phyloP scores from a whole-genome alignment of 2,797 vertebrate genomes.

The Crocodylus rhombifer region DNA sequence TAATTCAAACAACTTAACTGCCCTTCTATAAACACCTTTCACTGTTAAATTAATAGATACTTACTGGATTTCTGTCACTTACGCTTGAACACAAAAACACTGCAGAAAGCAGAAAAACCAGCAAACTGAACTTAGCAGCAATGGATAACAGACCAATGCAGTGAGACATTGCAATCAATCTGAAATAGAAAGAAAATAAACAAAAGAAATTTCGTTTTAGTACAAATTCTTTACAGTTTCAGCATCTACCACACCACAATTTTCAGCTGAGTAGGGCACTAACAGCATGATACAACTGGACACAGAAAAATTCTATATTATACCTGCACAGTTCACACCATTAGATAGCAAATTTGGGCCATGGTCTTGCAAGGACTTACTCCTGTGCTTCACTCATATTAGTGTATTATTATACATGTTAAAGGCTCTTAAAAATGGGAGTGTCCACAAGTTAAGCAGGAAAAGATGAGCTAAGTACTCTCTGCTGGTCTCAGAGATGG shows the following conservation, averaged over 20 bases:
- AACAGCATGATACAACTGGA: fast-evolving
- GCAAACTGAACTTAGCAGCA: slow-evolving; percentile 45
- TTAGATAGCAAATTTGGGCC: neutral
- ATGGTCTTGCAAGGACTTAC: neutral
- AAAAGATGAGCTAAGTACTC: too few species aligned
- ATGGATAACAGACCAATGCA: neutral
- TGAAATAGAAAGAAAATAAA: slow-evolving; percentile 60
- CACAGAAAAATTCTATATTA: neutral
- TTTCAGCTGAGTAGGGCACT: neutral
- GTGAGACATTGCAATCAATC: slow-evolving; percentile 57
- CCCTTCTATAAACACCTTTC: fast-evolving
- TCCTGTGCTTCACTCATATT: too few species aligned
- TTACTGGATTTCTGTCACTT: slow-evolving; percentile 70
- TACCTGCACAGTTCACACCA: neutral
- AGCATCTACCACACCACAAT: neutral
- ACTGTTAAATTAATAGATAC: slow-evolving; percentile 20
- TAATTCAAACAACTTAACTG: neutral
- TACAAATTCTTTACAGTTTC: neutral
- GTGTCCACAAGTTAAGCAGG: too few species aligned
- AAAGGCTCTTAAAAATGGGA: too few species aligned
- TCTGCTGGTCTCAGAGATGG: too few species aligned
- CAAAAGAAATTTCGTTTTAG: neutral
- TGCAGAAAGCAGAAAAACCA: slow-evolving; percentile 63
- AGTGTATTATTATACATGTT: too few species aligned
- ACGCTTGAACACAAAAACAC: slow-evolving; percentile 65